Conservation (phyloP, 1,140 invertebrate genomes). For the Zaprionus nigranus region DNA sequence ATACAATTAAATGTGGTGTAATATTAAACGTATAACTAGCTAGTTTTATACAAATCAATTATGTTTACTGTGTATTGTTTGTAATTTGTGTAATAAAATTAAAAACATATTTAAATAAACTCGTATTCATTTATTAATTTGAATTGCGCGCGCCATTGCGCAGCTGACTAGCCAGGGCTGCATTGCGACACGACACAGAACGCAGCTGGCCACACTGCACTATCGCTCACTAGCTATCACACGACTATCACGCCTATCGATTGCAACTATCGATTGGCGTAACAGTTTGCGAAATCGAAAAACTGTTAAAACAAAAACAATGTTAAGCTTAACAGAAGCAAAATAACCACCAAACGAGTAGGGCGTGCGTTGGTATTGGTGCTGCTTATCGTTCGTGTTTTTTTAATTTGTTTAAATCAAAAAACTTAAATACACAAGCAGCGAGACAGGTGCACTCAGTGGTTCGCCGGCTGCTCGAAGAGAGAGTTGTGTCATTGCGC, state of each 20-base stretch:
- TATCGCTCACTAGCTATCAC: not conserved
- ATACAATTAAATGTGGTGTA: slow-evolving; percentile 43
- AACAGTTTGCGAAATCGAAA: slow-evolving; percentile 17
- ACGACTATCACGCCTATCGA: not conserved
- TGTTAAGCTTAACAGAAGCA: slow-evolving; percentile 42
- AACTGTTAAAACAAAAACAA: slow-evolving; percentile 43
- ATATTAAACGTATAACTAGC: slow-evolving; percentile 55
- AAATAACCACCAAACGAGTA: slow-evolving; percentile 37
- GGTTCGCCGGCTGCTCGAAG: slow-evolving; percentile 50
- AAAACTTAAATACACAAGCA: slow-evolving; percentile 47
- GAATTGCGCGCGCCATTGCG: not conserved
- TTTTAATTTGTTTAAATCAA: slow-evolving; percentile 47
- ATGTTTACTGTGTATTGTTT: slow-evolving; percentile 42
- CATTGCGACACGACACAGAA: not conserved
- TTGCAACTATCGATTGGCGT: not conserved
- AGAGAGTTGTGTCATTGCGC: slow-evolving; percentile 52
- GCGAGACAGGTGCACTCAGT: slow-evolving; percentile 47
- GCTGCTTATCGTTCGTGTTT: slow-evolving; percentile 21
- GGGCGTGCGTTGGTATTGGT: slow-evolving; percentile 34
- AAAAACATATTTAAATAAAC: not conserved
- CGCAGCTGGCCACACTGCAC: slow-evolving; percentile 7
- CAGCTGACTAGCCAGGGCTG: slow-evolving; percentile 36
- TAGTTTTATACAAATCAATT: slow-evolving; percentile 45
- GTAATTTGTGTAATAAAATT: slow-evolving; percentile 50
- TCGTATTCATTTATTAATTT: not conserved